These are phyloP conservation scores for Micromesistius poutassou DNA, from an alignment of 2,797 vertebrate species.

Conservation along the genomic window DNA sequence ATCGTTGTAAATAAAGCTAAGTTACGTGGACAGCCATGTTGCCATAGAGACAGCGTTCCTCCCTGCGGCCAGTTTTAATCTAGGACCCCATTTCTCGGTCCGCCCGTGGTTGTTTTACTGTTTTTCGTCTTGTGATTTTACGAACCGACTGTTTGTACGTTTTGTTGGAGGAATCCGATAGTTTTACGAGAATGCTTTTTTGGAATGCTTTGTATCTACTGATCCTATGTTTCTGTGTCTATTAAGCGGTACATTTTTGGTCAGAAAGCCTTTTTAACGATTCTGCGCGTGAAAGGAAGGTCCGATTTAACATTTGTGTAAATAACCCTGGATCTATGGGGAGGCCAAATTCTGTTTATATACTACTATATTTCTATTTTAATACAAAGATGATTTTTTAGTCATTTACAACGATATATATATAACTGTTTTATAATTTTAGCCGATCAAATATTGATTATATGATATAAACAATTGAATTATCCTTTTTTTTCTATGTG, in stretches of 20 bases:
- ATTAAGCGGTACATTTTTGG: neutral
- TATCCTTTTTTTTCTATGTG: slow-evolving; percentile 52
- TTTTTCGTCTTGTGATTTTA: neutral
- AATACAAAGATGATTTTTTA: slow-evolving; percentile 89
- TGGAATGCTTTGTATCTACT: neutral
- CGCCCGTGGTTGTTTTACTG: neutral
- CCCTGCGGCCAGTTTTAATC: neutral
- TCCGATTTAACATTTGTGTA: slow-evolving; percentile 72
- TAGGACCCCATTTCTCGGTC: neutral
- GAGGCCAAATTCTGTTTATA: slow-evolving; percentile 98
- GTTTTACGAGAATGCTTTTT: slow-evolving; percentile 4
- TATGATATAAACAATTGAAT: slow-evolving; percentile 72
- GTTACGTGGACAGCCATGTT: neutral
- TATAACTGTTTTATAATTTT: slow-evolving; percentile 72
- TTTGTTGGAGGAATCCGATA: neutral
- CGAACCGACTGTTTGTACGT: neutral
- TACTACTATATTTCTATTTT: slow-evolving; percentile 97
- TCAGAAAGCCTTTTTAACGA: slow-evolving; percentile 6
- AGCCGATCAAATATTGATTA: slow-evolving; percentile 71
- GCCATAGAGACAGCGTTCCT: neutral
- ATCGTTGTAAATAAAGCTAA: neutral
- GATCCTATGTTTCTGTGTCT: neutral
- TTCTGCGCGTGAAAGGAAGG: slow-evolving; percentile 1
- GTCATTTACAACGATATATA: slow-evolving; percentile 68
- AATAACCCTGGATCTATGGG: slow-evolving; percentile 79